Conservation (phyloP, 2,797 vertebrate species). For the Phrynocephalus vlangalii region DNA sequence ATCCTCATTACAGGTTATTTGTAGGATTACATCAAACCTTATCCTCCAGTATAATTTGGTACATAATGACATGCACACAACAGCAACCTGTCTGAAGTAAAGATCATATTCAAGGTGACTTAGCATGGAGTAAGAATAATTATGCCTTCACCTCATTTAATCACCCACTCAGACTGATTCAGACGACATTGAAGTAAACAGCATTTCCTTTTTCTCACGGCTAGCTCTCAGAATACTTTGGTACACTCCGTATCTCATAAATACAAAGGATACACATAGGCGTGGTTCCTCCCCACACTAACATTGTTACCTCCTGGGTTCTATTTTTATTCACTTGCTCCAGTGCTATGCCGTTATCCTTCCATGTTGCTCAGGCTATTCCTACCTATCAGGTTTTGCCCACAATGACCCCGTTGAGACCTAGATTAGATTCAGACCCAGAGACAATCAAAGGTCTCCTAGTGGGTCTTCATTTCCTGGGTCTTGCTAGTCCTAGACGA, state of each 20-base stretch:
- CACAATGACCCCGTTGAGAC: background rate
- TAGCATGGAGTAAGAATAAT: background rate
- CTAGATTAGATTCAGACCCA: background rate
- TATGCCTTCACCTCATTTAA: background rate
- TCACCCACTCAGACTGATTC: background rate
- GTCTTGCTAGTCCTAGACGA: background rate
- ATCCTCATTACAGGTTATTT: background rate
- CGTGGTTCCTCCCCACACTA: background rate
- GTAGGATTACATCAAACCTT: background rate
- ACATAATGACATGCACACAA: background rate
- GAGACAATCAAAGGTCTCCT: too few species aligned
- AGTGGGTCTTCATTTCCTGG: too few species aligned
- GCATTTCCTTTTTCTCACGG: background rate
- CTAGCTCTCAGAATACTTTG: background rate
- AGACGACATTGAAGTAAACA: background rate
- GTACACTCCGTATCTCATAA: background rate
- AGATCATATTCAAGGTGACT: background rate
- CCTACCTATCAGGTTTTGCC: background rate
- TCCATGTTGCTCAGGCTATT: background rate
- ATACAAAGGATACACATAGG: background rate
- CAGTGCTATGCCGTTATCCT: background rate
- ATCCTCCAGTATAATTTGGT: background rate
- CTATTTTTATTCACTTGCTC: background rate
- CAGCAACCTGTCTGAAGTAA: background rate
- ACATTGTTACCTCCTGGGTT: too few species aligned